Conservation (phyloP, 2,113 vertebrate species). For the Colossoma macropomum region DNA sequence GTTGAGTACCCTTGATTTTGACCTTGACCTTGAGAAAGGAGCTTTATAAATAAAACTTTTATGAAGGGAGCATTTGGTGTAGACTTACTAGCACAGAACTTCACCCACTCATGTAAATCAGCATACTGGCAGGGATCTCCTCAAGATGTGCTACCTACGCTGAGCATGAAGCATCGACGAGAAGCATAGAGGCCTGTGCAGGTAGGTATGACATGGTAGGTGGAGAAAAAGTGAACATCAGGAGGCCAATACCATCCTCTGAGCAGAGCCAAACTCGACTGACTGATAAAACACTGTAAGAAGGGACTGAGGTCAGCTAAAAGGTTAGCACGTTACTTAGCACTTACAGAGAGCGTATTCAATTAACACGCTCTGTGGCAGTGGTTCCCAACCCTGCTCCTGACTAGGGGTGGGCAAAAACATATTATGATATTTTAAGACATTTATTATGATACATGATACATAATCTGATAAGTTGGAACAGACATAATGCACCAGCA, state of each 20-base stretch:
- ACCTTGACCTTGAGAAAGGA: neutral
- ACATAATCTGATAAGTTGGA: no score
- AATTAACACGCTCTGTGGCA: no score
- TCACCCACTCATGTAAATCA: constrained; percentile 11
- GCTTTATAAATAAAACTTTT: neutral
- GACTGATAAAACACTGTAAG: neutral
- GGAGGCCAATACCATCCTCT: neutral
- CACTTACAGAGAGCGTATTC: neutral
- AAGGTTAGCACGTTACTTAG: neutral
- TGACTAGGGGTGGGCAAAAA: no score
- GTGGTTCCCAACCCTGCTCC: no score
- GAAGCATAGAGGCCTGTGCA: neutral
- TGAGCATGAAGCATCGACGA: neutral
- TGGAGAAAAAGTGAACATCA: neutral
- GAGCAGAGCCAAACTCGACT: neutral
- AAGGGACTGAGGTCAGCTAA: neutral
- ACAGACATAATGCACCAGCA: no score
- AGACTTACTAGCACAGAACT: neutral
- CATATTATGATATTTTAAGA: no score
- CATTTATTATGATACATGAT: no score
- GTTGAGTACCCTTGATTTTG: neutral
- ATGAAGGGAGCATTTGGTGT: neutral
- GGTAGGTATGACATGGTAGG: neutral
- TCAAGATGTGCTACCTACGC: constrained; percentile 1
- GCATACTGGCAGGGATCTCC: constrained; percentile 17